Base-by-base conservation (phyloP, 2,888 invertebrate species). In the Dusona sp. region DNA sequence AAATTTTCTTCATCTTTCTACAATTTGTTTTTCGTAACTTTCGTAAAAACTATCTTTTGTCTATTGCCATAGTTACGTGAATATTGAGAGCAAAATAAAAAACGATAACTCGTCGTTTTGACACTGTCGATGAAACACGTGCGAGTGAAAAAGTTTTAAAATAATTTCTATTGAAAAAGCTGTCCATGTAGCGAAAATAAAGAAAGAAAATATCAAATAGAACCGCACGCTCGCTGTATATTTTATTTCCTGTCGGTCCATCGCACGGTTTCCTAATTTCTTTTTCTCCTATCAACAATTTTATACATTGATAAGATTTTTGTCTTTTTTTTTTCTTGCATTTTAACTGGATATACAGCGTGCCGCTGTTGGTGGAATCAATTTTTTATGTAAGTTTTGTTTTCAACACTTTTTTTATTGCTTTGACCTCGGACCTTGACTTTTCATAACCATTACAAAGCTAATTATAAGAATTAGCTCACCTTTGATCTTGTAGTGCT, bases 41-140 rank as follows among this genome's bases (percentile, higher is more conserved):
- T 29, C 0, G 33, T 9, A 38, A 61, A 79, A 70, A 22, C 11
- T 8, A 70, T n/a, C 11, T 33, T 80, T 73, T 65, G 51, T 64
- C 65, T 42, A 54, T 81, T 54, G 42, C 67, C 65, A 73, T 81
- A 29, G 70, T 33, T 74, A 81, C 81, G 51, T 42, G n/a, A 22
- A 65, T 54, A 13, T 74, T 67, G 51, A 74, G 6, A 48, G 42
- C 29, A 65, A 65, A 65, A 45, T 42, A 19, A 74, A 38, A 68
- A 79, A 68, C 16, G 68, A 51, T 68, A 38, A 79, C 45, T 79
- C 70, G n/a, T 61, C n/a, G 4, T 67, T 74, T 67, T 42, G 81
- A 74, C 81, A 74, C 73, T n/a, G 51, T 72, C 72, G 29, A 65
- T 45, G 65, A 73, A 25, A 73, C 51, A 29, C 11, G 29, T 33